Evolutionary conservation across 2,797 vertebrate species (phyloP).

Genomic region (Stomatorhinus walkeri): DNA sequence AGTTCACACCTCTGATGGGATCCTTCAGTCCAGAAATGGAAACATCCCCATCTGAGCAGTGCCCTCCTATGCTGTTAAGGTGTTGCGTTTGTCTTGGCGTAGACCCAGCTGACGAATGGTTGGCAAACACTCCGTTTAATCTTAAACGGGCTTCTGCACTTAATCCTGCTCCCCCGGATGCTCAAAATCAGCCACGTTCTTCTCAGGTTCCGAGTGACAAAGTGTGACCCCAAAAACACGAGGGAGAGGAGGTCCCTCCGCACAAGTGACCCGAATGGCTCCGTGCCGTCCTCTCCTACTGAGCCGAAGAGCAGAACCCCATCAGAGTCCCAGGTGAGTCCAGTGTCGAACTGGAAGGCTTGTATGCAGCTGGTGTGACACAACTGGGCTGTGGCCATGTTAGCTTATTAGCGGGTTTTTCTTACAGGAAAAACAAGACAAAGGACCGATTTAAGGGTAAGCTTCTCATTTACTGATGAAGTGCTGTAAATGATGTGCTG

Average conservation of each 20-base stretch:
- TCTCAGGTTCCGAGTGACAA: slow-evolving; percentile 86
- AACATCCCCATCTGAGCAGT: background rate
- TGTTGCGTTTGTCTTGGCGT: background rate
- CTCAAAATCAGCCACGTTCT: background rate
- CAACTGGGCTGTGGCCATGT: background rate
- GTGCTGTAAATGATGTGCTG: background rate
- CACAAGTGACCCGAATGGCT: slow-evolving; percentile 61
- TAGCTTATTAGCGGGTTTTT: background rate
- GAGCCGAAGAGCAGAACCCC: slow-evolving; percentile 48
- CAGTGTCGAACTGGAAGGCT: background rate
- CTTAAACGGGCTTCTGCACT: background rate
- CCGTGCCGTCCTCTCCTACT: slow-evolving; percentile 51
- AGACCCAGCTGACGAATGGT: background rate
- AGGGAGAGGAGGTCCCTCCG: slow-evolving; percentile 72
- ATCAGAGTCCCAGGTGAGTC: slow-evolving; percentile 52
- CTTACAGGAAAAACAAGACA: slow-evolving; percentile 1
- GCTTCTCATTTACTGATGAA: background rate
- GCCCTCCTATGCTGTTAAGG: background rate
- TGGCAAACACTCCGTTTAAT: background rate
- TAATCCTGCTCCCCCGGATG: background rate
- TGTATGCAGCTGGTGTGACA: background rate
- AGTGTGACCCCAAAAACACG: slow-evolving; percentile 72
- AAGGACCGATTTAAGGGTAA: background rate
- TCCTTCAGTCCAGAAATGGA: background rate
- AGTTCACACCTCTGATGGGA: background rate